A percentile compares a stretch with the other conserved stretches of the same genome.
These are phyloP conservation scores for Nebria salina DNA, from an alignment of 2,888 invertebrate species.

Conservation along the genomic window DNA sequence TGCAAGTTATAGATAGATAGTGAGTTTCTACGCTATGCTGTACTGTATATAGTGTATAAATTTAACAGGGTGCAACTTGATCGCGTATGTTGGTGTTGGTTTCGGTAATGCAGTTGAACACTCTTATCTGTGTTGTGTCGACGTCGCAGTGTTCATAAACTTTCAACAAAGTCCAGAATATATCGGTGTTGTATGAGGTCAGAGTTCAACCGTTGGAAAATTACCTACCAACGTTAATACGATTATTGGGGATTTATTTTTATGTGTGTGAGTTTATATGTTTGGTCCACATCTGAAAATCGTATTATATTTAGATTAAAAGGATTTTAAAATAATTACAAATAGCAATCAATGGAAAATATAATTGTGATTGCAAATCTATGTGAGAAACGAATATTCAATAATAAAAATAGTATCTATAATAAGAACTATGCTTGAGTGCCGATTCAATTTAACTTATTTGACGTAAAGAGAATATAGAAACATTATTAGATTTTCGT, in stretches of 20 bases:
- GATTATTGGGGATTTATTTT: neutral
- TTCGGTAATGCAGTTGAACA: conserved; percentile 17
- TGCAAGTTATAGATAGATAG: conserved; percentile 12
- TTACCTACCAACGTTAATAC: conserved; percentile 24
- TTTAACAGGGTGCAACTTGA: conserved; percentile 3
- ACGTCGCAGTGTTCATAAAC: conserved; percentile 28
- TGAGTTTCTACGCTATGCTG: neutral
- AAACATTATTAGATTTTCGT: conserved; percentile 37
- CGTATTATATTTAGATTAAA: neutral
- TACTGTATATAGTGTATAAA: neutral
- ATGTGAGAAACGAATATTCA: neutral
- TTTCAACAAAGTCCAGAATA: conserved; percentile 29
- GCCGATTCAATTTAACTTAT: neutral
- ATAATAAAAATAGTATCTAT: neutral
- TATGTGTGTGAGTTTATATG: neutral
- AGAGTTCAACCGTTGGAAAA: conserved; percentile 40
- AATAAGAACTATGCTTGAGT: neutral
- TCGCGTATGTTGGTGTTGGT: neutral
- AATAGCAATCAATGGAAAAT: no score
- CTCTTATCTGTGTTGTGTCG: conserved; percentile 44
- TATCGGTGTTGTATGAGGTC: conserved; percentile 29
- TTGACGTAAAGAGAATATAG: conserved; percentile 2
- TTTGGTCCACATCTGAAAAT: neutral
- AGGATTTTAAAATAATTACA: no score
- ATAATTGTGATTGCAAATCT: no score